Conservation (phyloP, 2,888 invertebrate genomes). For the Rhagophthalmus giganteus region DNA sequence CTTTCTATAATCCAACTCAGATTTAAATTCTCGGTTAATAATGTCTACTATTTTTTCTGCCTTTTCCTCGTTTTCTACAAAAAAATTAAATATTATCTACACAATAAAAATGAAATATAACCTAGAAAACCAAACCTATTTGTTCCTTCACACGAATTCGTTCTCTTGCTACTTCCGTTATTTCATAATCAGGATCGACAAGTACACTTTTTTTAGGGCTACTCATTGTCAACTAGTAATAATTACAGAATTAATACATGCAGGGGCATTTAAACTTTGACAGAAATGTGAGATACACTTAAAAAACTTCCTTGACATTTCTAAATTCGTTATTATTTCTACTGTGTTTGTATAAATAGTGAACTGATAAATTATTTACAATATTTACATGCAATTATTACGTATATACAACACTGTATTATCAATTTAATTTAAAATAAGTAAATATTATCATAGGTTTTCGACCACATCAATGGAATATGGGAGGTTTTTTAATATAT, state of each 20-base stretch:
- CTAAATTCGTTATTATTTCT: background rate
- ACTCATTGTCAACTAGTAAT: conserved; percentile 3
- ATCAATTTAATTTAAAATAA: too few species aligned
- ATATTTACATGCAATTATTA: too few species aligned
- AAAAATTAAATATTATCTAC: conserved; percentile 13
- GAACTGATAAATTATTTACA: background rate
- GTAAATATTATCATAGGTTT: too few species aligned
- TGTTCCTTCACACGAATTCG: conserved; percentile 42
- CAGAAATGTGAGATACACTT: background rate
- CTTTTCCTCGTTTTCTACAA: conserved; percentile 59
- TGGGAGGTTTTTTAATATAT: too few species aligned
- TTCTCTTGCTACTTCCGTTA: conserved; percentile 42
- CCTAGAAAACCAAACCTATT: conserved; percentile 39
- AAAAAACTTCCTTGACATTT: too few species aligned
- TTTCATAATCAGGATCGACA: conserved; percentile 48
- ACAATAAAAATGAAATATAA: conserved; percentile 1
- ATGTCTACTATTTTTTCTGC: conserved; percentile 68
- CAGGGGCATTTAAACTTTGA: too few species aligned
- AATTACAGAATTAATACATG: background rate
- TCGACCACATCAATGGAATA: too few species aligned
- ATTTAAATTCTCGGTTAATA: conserved; percentile 71
- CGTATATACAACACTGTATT: too few species aligned
- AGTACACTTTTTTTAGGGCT: conserved; percentile 23
- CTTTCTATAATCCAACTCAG: conserved; percentile 69
- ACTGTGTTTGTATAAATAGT: background rate